Percentiles rank a stretch among this genome's conserved stretches.
Evolutionary conservation across 1,140 invertebrate genomes (phyloP).

Genomic region (Zaprionus capensis): DNA sequence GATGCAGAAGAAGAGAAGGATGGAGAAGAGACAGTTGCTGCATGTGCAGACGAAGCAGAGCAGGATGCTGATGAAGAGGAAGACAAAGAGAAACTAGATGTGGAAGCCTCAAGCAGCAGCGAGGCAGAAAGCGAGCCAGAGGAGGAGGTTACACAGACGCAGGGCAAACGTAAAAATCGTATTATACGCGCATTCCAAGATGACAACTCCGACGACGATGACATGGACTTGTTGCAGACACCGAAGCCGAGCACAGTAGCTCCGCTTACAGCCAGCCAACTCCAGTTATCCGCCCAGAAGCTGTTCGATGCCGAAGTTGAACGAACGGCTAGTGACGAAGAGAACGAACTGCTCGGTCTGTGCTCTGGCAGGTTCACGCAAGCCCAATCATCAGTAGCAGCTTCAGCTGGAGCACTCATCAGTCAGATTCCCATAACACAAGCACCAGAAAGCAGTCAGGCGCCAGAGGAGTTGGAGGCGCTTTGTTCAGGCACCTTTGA

Average conservation of each 20-base stretch:
- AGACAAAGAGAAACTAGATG: conserved; percentile 51
- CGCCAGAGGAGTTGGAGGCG: conserved; percentile 57
- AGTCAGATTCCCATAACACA: conserved; percentile 78
- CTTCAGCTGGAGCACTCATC: conserved; percentile 49
- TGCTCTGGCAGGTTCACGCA: conserved; percentile 85
- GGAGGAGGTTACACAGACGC: conserved; percentile 12
- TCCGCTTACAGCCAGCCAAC: conserved; percentile 51
- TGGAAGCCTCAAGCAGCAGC: conserved; percentile 49
- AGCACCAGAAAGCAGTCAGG: conserved; percentile 27
- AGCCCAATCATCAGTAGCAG: conserved; percentile 48
- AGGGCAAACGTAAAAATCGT: conserved; percentile 58
- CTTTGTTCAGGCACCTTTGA: conserved; percentile 68
- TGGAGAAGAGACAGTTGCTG: conserved; percentile 62
- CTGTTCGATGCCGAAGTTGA: conserved; percentile 65
- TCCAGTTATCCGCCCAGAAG: conserved; percentile 58
- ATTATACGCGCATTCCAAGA: conserved; percentile 76
- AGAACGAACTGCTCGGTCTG: conserved; percentile 85
- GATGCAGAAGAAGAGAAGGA: conserved; percentile 54
- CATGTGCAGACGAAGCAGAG: conserved; percentile 34
- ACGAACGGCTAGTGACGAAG: conserved; percentile 82
- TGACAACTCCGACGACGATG: conserved; percentile 76
- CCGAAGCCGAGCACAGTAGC: conserved; percentile 75
- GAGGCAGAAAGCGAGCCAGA: conserved; percentile 41
- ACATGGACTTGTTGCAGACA: conserved; percentile 78
- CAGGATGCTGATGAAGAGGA: conserved; percentile 27